These are phyloP conservation scores for Lasioglossum oenotherae DNA, from an alignment of 2,888 invertebrate genomes.

Conservation along the genomic window DNA sequence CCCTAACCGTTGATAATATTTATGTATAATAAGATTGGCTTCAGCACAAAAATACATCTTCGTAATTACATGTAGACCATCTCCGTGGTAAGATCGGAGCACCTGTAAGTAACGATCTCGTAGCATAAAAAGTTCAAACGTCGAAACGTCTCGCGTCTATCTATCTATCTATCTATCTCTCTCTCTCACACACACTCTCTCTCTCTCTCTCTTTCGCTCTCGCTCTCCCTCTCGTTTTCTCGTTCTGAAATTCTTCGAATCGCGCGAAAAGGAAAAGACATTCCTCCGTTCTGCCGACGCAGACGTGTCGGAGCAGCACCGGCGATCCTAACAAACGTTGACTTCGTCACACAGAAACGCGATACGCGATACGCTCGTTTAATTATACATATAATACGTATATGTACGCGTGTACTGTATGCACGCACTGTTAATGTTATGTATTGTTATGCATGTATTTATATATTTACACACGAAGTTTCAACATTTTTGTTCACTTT, in stretches of 20 bases:
- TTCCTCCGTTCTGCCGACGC: slow-evolving; percentile 24
- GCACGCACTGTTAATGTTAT: slow-evolving; percentile 8
- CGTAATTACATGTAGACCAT: slow-evolving; percentile 69
- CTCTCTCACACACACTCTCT: neutral
- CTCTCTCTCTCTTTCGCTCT: neutral
- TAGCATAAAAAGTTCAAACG: slow-evolving; percentile 25
- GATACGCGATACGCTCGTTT: slow-evolving; percentile 46
- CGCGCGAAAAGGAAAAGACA: slow-evolving; percentile 14
- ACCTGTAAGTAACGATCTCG: slow-evolving; percentile 18
- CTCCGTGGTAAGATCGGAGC: slow-evolving; percentile 33
- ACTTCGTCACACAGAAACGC: slow-evolving; percentile 51
- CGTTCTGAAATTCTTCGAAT: neutral
- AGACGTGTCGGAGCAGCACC: slow-evolving; percentile 17
- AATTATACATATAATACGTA: slow-evolving; percentile 3
- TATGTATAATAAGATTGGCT: slow-evolving; percentile 63
- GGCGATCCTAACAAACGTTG: slow-evolving; percentile 28
- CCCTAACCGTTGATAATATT: slow-evolving; percentile 47
- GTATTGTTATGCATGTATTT: slow-evolving; percentile 31
- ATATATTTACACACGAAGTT: slow-evolving; percentile 71
- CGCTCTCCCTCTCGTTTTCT: neutral
- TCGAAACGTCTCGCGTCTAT: neutral
- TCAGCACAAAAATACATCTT: slow-evolving; percentile 75
- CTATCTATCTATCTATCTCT: neutral
- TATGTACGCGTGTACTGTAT: neutral
- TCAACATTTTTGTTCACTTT: slow-evolving; percentile 62